phyloP scores from a whole-genome alignment of 1,140 invertebrate species.

The Acromyrmex charruanus region DNA sequence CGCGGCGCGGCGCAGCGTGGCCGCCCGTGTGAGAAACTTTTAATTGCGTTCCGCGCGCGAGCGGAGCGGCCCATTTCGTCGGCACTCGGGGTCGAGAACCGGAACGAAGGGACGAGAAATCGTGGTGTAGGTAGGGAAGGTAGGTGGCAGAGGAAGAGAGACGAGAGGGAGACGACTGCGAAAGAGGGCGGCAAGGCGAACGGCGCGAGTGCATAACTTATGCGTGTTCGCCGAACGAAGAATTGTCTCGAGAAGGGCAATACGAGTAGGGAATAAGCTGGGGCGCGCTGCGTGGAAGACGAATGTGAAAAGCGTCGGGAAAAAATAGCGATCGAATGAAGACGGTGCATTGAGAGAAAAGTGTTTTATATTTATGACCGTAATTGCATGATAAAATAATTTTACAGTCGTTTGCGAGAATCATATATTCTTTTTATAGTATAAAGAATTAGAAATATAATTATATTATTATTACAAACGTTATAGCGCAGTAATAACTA shows the following conservation, averaged over 20 bases:
- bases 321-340: neutral
- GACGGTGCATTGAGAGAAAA: neutral
- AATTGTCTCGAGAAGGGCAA: conserved; percentile 50
- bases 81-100: conserved; percentile 57
- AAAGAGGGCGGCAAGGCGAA: neutral
- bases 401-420: no score
- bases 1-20: conserved; percentile 51
- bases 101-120: conserved; percentile 62
- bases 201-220: conserved; percentile 47
- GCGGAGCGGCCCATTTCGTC: conserved; percentile 64
- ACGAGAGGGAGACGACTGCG: neutral
- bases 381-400: no score
- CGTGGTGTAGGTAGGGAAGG: conserved; percentile 30
- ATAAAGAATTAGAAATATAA: no score
- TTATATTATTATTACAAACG: no score
- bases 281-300: conserved; percentile 12
- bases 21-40: conserved; percentile 79
- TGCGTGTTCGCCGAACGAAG: conserved; percentile 41
- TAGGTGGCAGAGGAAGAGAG: neutral
- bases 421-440: no score
- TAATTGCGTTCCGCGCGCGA: conserved; percentile 79
- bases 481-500: no score
- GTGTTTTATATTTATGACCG: no score
- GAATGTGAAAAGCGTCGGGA: conserved; percentile 30
- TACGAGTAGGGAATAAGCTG: conserved; percentile 26